Evolutionary conservation across 2,888 invertebrate genomes (phyloP).

Genomic region (Shargacucullia verbasci): DNA sequence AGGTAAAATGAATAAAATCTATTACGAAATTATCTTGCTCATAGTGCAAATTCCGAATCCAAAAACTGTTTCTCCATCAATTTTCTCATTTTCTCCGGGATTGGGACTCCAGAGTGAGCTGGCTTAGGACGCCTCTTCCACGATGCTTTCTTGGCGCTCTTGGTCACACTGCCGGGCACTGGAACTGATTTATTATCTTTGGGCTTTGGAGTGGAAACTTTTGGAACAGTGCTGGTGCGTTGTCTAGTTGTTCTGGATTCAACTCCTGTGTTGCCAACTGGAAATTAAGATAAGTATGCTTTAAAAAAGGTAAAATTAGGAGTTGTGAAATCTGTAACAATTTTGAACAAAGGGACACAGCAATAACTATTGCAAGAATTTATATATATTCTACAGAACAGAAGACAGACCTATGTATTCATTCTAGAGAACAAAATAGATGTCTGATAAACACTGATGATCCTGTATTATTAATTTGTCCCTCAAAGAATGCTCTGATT

Average conservation of each 20-base stretch:
- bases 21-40: conserved; percentile 3
- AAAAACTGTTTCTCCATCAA: conserved; percentile 68
- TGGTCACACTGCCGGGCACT: conserved; percentile 67
- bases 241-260: conserved; percentile 56
- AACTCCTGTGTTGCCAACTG: conserved; percentile 61
- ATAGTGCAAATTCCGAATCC: conserved; percentile 64
- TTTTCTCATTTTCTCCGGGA: conserved; percentile 81
- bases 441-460: no score
- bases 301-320: no score
- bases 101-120: conserved; percentile 83
- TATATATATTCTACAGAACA: no score
- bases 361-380: no score
- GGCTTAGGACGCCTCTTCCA: conserved; percentile 78
- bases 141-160: conserved; percentile 72
- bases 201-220: conserved; percentile 70
- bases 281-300: conserved; percentile 37
- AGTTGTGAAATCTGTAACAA: no score
- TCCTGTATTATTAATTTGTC: no score
- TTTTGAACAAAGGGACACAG: no score
- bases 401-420: no score
- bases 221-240: conserved; percentile 69
- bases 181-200: conserved; percentile 70
- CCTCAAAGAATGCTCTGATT: no score
- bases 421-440: no score
- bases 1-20: conserved; percentile 14